Conservation (phyloP, 1,140 invertebrate species). For the Lasioglossum baleicum region DNA sequence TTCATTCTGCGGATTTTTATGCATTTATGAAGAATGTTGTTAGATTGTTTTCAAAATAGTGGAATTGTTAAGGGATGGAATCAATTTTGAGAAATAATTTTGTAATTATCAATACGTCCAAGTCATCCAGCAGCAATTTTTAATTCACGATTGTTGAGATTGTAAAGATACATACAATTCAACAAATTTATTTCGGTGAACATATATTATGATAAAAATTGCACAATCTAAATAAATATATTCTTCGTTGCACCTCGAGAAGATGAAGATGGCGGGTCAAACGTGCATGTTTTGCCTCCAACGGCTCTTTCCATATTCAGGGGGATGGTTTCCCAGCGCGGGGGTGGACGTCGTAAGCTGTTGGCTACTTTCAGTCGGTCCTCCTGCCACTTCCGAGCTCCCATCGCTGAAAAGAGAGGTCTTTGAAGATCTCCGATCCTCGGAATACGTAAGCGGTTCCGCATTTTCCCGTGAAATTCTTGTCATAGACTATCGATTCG, state of each 20-base stretch:
- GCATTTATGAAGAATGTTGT: no score
- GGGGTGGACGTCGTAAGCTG: neutral
- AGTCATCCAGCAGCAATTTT: no score
- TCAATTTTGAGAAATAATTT: no score
- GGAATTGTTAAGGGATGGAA: no score
- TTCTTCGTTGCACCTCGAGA: neutral
- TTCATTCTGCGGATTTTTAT: no score
- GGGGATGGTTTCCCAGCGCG: neutral
- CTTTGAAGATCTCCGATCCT: neutral
- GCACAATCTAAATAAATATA: no score
- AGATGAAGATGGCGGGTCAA: neutral
- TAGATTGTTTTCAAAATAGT: no score
- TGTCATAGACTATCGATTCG: neutral
- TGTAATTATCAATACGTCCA: no score
- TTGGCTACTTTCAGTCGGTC: constrained; percentile 24
- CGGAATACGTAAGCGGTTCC: constrained; percentile 6
- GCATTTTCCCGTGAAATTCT: neutral
- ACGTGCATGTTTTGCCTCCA: neutral
- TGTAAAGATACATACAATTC: no score
- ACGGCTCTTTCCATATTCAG: constrained; percentile 17
- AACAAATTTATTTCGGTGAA: no score
- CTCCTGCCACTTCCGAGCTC: neutral
- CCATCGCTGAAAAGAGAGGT: neutral
- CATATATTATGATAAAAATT: no score
- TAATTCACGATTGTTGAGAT: no score